Base-by-base conservation (phyloP, 2,797 vertebrate genomes). In the Enteromius mattozi region DNA sequence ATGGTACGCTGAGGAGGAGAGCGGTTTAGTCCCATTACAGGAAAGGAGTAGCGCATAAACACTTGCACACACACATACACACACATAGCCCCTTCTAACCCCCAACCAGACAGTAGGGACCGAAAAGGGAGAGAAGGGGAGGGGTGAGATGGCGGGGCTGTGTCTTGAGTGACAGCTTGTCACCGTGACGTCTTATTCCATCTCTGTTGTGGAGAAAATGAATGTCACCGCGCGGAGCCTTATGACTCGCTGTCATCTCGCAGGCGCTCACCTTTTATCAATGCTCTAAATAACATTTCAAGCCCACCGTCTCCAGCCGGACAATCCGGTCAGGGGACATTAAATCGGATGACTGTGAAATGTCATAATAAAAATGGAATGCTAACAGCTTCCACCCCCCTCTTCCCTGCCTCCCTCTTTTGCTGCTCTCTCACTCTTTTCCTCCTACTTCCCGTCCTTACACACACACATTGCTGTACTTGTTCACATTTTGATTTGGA, bases 221-320 rank as follows among this genome's bases (percentile, higher is more conserved):
- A 94, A 95, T 92, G 91, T 94, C 94, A 93, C 89, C 75, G 85
- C 69, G 77, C 83, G 81, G 75, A 95, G 96, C 94, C 96, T 96
- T 96, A 96, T 97, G 96, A 96, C 96, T 98, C 85, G 94, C 97
- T 98, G 97, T 98, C 97, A 97, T 97, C 95, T 96, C 96, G 94
- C 95, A 96, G 95, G 93, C 86, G 93, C 95, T 98, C 97, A 97
- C 97, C 96, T 98, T 98, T 98, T 97, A 98, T 98, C 98, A 97
- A 95, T 93, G 93, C 95, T 96, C 95, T 95, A 96, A 96, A 96
- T 97, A 97, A 97, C 96, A 96, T 97, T 96, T 97, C 95, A 96
- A 96, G 95, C 96, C 96, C 94, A 96, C 84, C 95, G 94, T 95
- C 96, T 96, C 94, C 94, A 94, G 91, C 94, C 94, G 93, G 95